Conservation (phyloP, 2,797 vertebrate species). For the Poliocrania exsul region DNA sequence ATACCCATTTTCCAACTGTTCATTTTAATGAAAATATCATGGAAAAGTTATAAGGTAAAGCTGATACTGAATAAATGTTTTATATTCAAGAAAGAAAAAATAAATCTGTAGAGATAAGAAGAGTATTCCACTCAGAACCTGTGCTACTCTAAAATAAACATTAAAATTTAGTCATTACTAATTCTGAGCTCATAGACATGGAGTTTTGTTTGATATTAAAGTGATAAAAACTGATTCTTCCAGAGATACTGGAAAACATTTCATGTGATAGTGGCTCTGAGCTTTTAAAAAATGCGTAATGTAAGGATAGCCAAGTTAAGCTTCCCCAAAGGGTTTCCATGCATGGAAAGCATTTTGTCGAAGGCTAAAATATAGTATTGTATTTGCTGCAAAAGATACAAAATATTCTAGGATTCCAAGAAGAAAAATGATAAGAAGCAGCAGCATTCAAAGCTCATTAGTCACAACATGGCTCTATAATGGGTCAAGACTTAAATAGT, state of each 20-base stretch:
- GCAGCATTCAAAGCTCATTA: not conserved
- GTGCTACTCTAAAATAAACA: not conserved
- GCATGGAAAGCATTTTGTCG: not conserved
- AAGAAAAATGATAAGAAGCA: not conserved
- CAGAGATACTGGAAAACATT: not conserved
- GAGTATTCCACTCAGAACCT: not conserved
- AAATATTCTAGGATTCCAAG: not conserved
- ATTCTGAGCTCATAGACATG: not conserved
- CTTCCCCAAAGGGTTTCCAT: not conserved
- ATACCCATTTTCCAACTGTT: not conserved
- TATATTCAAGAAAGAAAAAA: not conserved
- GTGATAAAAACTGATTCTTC: not conserved
- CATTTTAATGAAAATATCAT: not conserved
- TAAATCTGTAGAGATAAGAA: not conserved
- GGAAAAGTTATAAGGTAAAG: not conserved
- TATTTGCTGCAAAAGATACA: not conserved
- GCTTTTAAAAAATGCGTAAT: not conserved
- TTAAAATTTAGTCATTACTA: not conserved
- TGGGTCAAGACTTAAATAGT: not conserved
- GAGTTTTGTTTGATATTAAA: not conserved
- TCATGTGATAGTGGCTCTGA: not conserved
- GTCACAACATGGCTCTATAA: not conserved
- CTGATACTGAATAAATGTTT: not conserved
- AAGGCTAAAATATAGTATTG: not conserved
- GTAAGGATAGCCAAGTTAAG: not conserved